These are phyloP conservation scores for Volucella bombylans DNA, from an alignment of 2,888 invertebrate species.

Conservation along the genomic window DNA sequence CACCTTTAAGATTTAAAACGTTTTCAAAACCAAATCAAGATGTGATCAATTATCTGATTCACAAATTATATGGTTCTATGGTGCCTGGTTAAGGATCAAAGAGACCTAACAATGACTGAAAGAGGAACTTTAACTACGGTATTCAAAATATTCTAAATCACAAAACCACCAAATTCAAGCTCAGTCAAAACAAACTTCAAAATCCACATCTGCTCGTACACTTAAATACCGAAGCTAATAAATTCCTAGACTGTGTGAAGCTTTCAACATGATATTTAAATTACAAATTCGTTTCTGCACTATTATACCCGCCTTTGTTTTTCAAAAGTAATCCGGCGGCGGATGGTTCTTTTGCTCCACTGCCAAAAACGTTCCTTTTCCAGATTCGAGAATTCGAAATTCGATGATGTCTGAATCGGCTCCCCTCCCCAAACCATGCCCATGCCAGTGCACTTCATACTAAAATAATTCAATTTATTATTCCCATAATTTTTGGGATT, in stretches of 20 bases:
- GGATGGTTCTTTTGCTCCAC: slow-evolving; percentile 26
- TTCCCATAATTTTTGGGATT: slow-evolving; percentile 57
- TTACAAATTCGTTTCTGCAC: slow-evolving; percentile 69
- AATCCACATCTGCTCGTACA: slow-evolving; percentile 62
- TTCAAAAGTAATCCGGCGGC: slow-evolving; percentile 46
- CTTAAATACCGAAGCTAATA: slow-evolving; percentile 60
- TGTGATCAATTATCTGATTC: no score
- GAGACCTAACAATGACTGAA: no score
- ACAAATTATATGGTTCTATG: no score
- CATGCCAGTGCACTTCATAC: slow-evolving; percentile 53
- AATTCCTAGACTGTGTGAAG: slow-evolving; percentile 62
- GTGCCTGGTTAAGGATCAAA: no score
- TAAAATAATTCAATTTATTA: slow-evolving; percentile 71
- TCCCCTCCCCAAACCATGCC: background rate
- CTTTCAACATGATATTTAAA: slow-evolving; percentile 71
- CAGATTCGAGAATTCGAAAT: slow-evolving; percentile 18
- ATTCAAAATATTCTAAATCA: slow-evolving; percentile 57
- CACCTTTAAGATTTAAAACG: no score
- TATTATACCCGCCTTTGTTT: slow-evolving; percentile 53
- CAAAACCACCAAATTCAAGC: slow-evolving; percentile 27
- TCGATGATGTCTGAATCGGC: slow-evolving; percentile 33
- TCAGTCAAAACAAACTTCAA: slow-evolving; percentile 50
- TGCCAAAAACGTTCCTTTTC: slow-evolving; percentile 18
- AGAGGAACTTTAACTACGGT: no score
- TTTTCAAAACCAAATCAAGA: no score